Conservation (phyloP, 2,113 vertebrate genomes). For the Gallinago paraguaiae region DNA sequence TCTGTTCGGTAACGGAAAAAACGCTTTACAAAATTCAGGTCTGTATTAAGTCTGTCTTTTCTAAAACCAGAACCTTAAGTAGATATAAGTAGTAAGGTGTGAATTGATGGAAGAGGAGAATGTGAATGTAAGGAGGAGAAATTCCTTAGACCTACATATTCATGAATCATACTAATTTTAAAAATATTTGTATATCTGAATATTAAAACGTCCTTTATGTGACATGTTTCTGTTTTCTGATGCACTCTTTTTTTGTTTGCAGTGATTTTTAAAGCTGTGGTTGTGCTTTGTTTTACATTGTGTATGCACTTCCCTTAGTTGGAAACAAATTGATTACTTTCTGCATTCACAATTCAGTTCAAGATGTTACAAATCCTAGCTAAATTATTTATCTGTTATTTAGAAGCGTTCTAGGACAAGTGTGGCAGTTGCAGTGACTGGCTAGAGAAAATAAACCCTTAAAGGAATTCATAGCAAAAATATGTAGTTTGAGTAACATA, state of each 20-base stretch:
- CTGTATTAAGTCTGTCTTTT: not conserved
- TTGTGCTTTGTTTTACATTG: not conserved
- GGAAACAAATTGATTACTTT: not conserved
- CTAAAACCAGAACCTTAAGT: not conserved
- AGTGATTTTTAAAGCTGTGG: not conserved
- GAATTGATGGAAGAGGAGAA: not conserved
- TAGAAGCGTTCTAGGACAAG: not conserved
- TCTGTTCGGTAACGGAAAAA: not conserved
- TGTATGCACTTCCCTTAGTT: not conserved
- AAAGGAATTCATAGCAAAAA: not conserved
- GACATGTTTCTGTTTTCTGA: not conserved
- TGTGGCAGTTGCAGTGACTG: not conserved
- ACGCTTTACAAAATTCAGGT: not conserved
- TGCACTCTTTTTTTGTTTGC: not conserved
- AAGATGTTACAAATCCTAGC: not conserved
- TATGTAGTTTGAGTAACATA: not conserved
- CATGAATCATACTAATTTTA: fast-evolving
- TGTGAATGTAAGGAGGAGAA: not conserved
- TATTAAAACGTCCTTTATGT: not conserved
- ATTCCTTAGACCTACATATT: not conserved
- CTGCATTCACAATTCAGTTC: not conserved
- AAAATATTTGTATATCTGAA: not conserved
- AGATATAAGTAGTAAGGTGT: not conserved
- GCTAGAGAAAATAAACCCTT: not conserved
- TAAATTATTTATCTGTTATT: not conserved